phyloP scores from a whole-genome alignment of 1,140 invertebrate species.

The Heliconius eleuchia region DNA sequence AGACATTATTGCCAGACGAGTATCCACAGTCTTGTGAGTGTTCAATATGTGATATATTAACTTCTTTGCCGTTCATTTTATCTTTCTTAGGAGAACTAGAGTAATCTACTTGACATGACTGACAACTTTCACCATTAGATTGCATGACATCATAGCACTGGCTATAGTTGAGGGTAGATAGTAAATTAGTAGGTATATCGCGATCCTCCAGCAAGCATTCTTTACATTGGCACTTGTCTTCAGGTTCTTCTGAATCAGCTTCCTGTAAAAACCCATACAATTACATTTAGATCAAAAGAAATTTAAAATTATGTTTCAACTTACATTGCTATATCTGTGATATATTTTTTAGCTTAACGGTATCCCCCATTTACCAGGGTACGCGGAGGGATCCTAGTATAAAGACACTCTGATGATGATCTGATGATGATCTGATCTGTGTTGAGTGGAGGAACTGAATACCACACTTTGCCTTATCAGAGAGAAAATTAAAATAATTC shows the following conservation, averaged over 20 bases:
- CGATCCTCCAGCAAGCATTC: slow-evolving; percentile 71
- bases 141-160: slow-evolving; percentile 54
- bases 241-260: slow-evolving; percentile 74
- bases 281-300: too few relatives aligned
- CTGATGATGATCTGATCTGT: too few relatives aligned
- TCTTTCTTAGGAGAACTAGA: slow-evolving; percentile 60
- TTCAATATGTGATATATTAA: slow-evolving; percentile 84
- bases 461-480: too few relatives aligned
- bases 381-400: too few relatives aligned
- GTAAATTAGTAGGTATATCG: slow-evolving; percentile 70
- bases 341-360: too few relatives aligned
- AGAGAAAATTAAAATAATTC: too few relatives aligned
- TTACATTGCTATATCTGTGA: too few relatives aligned
- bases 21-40: slow-evolving; percentile 92
- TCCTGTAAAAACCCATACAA: slow-evolving; percentile 48
- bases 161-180: slow-evolving; percentile 61
- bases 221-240: slow-evolving; percentile 76
- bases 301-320: too few relatives aligned
- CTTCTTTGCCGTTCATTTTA: slow-evolving; percentile 66
- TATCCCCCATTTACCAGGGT: too few relatives aligned
- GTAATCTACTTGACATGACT: slow-evolving; percentile 67
- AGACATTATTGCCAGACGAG: slow-evolving; percentile 88
- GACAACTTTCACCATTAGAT: slow-evolving; percentile 60
- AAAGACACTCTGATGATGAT: too few relatives aligned
- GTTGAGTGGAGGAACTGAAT: too few relatives aligned